Base-by-base conservation (phyloP, 2,113 vertebrate species). In the Lycaon pictus region DNA sequence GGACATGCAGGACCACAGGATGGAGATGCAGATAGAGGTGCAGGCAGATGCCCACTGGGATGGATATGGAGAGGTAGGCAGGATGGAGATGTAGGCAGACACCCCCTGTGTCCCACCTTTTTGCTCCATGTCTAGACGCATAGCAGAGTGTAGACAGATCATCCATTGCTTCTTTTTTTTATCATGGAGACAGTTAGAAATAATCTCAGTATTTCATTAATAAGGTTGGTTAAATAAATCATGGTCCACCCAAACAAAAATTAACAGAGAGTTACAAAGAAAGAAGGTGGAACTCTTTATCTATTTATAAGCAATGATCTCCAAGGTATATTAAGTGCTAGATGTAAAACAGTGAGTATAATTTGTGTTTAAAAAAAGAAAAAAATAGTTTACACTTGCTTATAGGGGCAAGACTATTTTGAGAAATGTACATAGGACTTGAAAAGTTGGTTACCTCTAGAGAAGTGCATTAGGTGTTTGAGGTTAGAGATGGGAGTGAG, bases 1-100 rank as follows among this genome's bases (percentile, higher is more conserved):
- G 22, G 17, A 9, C 16, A 11, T 0, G n/a, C 3, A 32, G 48
- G 56, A 48, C 3, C 12, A 0, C 0, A 53, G 16, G 7, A 6
- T 48, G 19, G 58, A 55, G 63, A 63, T 11, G 1, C 5, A 43
- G 43, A 7, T 43, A 43, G 43, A 43, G 43, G 43, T 43, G 6
- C 43, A 0, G 43, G 43, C 43, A 43, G 43, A 43, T 43, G 43
- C 43, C 43, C 43, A 43, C 43, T 43, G 43, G 43, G 43, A 43
- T 43, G 43, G 43, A 43, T 43, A 43, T 43, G 43, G 43, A 7
- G 43, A 43, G 6, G 43, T 43, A 43, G 43, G 43, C 0, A 53
- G 16, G 7, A 6, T 48, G 23, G 58, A 60, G 63, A 63, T 11
- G 1, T 3, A 82, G 51, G 20, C 3, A 51, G 69, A n/a, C 11